Percentiles rank a stretch among this genome's conserved stretches.
Conservation (phyloP, 2,113 vertebrate genomes). For the Lagopus muta region DNA sequence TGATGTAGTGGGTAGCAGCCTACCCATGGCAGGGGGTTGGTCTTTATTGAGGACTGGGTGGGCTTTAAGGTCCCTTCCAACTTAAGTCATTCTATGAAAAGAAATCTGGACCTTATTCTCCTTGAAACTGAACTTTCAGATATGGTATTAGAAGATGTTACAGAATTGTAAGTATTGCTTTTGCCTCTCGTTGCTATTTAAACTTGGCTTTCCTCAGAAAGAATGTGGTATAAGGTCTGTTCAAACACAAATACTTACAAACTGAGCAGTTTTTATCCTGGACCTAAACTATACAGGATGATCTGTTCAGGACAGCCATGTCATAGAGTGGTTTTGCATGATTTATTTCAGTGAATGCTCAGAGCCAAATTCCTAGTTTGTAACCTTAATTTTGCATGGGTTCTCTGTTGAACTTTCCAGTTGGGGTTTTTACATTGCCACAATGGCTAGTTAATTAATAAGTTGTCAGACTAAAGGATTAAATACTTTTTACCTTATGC, state of each 20-base stretch:
- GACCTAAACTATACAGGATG: neutral
- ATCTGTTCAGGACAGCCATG: neutral
- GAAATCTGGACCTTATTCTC: neutral
- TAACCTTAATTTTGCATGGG: neutral
- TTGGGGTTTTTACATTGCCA: neutral
- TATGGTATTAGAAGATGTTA: slow-evolving; percentile 90
- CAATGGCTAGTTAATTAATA: neutral
- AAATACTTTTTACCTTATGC: neutral
- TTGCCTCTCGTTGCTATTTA: neutral
- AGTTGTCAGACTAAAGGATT: neutral
- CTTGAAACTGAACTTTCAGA: slow-evolving; percentile 81
- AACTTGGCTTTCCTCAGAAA: neutral
- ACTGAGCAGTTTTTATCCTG: neutral
- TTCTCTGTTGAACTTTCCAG: neutral
- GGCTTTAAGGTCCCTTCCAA: neutral
- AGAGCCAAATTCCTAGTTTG: neutral
- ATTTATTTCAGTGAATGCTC: neutral
- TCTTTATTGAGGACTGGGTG: neutral
- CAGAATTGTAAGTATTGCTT: slow-evolving; percentile 87
- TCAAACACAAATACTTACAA: neutral
- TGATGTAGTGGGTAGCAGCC: neutral
- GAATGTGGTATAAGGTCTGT: neutral
- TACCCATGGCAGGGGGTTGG: neutral
- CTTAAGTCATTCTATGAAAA: neutral
- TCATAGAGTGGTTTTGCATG: neutral